Percentiles rank a stretch among this genome's conserved stretches.
Evolutionary conservation across 2,113 vertebrate species (phyloP).

Genomic region (Mesocricetus auratus): DNA sequence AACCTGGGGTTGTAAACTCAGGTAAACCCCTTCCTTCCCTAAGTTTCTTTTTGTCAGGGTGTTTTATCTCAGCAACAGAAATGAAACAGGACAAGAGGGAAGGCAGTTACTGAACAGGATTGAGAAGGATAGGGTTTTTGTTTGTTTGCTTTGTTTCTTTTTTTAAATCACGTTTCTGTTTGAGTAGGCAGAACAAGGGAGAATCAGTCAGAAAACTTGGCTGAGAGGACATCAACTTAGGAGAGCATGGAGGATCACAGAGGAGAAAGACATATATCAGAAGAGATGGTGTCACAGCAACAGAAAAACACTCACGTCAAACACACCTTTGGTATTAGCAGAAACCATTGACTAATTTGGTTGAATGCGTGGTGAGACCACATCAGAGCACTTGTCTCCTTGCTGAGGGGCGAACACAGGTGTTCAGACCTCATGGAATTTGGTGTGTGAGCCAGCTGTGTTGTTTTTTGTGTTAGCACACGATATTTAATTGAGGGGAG

Average conservation of each 20-base stretch:
- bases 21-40: not conserved
- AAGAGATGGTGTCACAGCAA: conserved; percentile 34
- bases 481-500: conserved; percentile 69
- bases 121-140: not conserved
- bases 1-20: not conserved
- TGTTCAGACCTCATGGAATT: conserved; percentile 59
- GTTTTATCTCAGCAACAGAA: not conserved
- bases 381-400: conserved; percentile 73
- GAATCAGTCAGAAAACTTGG: conserved; percentile 1
- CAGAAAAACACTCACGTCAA: conserved; percentile 34
- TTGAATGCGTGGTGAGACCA: conserved; percentile 46
- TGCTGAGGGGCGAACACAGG: conserved; percentile 76
- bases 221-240: conserved; percentile 45
- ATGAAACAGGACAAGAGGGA: not conserved
- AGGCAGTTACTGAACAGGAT: not conserved
- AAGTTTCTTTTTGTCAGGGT: not conserved
- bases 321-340: conserved; percentile 52
- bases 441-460: conserved; percentile 66
- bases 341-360: conserved; percentile 60
- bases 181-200: not conserved
- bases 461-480: conserved; percentile 69
- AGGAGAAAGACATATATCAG: not conserved
- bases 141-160: too few species aligned
- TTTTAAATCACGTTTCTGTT: not conserved
- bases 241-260: not conserved